These are phyloP conservation scores for Gryllus longicercus DNA, from an alignment of 2,888 invertebrate genomes.

Conservation along the genomic window DNA sequence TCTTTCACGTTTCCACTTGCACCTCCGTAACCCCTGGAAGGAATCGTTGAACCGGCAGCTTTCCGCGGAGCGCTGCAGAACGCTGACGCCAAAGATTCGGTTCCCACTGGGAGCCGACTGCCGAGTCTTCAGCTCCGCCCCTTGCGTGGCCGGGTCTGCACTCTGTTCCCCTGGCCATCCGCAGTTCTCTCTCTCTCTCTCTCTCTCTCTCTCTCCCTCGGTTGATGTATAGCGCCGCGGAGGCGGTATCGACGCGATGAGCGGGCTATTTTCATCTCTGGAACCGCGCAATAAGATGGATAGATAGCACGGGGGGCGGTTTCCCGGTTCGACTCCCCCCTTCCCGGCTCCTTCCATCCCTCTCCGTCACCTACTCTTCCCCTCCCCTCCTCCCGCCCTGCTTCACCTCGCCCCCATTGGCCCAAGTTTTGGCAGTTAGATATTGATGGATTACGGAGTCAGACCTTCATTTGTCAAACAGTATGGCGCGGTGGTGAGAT, in stretches of 20 bases:
- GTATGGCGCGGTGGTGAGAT: conserved; percentile 5
- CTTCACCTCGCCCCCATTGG: background rate
- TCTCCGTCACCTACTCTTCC: background rate
- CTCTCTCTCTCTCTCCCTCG: background rate
- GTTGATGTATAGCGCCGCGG: background rate
- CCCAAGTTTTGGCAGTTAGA: conserved; percentile 17
- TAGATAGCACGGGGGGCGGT: background rate
- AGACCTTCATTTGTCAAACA: background rate
- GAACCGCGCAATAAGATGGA: conserved; percentile 2
- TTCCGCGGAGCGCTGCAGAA: too few species aligned
- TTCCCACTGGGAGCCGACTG: too few species aligned
- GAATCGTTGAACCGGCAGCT: too few species aligned
- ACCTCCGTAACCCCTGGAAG: too few species aligned
- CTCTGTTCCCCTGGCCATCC: too few species aligned
- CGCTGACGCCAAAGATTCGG: too few species aligned
- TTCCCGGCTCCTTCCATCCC: background rate
- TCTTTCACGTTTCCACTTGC: too few species aligned
- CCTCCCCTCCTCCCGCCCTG: background rate
- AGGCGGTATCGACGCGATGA: background rate
- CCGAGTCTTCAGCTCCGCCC: too few species aligned
- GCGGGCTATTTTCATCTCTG: conserved; percentile 3
- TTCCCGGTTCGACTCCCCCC: background rate
- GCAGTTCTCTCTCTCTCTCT: too few species aligned
- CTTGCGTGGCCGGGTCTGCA: too few species aligned
- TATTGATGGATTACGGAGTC: conserved; percentile 17